These are phyloP conservation scores for Capreolus pygargus DNA, from an alignment of 2,113 vertebrate genomes.

Conservation along the genomic window DNA sequence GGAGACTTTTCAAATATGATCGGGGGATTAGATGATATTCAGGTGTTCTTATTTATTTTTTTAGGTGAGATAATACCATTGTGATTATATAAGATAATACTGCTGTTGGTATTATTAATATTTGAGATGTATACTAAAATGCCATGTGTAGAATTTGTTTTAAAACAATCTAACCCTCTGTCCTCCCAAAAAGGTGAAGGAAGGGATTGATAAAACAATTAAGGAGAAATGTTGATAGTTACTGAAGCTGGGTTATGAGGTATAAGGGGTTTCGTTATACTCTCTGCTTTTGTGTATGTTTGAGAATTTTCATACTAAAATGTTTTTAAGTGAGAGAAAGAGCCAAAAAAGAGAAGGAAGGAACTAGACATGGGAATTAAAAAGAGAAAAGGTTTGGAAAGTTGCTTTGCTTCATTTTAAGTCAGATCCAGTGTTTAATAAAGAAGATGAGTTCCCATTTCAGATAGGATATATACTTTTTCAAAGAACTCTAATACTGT, in stretches of 20 bases:
- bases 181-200: neutral
- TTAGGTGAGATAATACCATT: slow-evolving; percentile 13
- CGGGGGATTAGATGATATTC: neutral
- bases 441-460: slow-evolving; percentile 50
- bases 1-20: neutral
- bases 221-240: neutral
- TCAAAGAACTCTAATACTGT: slow-evolving; percentile 13
- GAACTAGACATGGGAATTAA: neutral
- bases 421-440: slow-evolving; percentile 31
- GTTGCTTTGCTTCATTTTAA: slow-evolving; percentile 45
- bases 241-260: neutral
- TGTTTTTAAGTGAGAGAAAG: neutral
- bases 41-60: slow-evolving; percentile 20
- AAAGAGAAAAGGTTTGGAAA: slow-evolving; percentile 24
- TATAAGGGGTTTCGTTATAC: neutral
- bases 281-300: neutral
- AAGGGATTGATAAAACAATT: neutral
- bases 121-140: slow-evolving; percentile 22
- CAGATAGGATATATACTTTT: slow-evolving; percentile 14
- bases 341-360: slow-evolving; percentile 14
- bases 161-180: neutral
- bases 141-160: slow-evolving; percentile 21
- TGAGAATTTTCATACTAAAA: slow-evolving; percentile 40
- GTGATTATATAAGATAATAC: neutral
- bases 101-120: neutral